These are phyloP conservation scores for cattle (Bos taurus) DNA, from an alignment of 2,113 vertebrate species.

Conservation along the genomic window ARS-UCD2.0 NC_037339.1:67528001-67528500, in stretches of 20 bases:
- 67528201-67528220: neutral
- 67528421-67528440: neutral
- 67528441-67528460: neutral
- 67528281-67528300: neutral
- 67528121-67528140: neutral
- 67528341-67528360: neutral
- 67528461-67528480: neutral
- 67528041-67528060: neutral
- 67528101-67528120: neutral
- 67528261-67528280: neutral
- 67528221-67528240: neutral
- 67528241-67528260: neutral
- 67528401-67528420: neutral
- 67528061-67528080: neutral
- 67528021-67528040: neutral
- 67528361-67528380: neutral
- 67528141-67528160: neutral
- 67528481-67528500: fast-evolving
- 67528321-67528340: neutral
- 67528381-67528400: neutral
- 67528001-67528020: neutral
- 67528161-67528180: neutral
- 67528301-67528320: neutral
- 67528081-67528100: neutral
- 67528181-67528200: neutral